These are phyloP conservation scores for Lepus oiostolus DNA, from an alignment of 2,797 vertebrate genomes.

Conservation along the genomic window DNA sequence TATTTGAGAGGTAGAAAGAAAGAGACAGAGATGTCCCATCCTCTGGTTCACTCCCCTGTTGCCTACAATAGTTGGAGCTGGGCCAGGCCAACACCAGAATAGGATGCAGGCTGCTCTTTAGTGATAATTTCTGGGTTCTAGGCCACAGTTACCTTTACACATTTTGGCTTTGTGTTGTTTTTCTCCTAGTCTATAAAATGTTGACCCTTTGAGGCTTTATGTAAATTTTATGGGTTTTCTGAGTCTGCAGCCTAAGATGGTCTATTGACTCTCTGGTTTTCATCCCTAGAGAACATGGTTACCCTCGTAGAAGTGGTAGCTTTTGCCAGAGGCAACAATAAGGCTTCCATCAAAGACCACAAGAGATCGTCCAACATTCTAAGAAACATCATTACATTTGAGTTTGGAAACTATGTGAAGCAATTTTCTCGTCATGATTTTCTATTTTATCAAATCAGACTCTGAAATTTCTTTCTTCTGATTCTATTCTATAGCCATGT, in stretches of 20 bases:
- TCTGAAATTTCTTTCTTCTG: conserved; percentile 6
- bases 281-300: neutral
- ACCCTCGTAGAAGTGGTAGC: neutral
- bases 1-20: too few relatives aligned
- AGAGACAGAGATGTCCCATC: too few relatives aligned
- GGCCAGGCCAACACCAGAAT: too few relatives aligned
- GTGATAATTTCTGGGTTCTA: conserved; percentile 50
- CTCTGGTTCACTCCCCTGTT: too few relatives aligned
- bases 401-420: conserved; percentile 19
- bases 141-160: conserved; percentile 2
- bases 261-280: neutral
- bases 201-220: neutral
- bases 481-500: conserved; percentile 39
- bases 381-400: conserved; percentile 28
- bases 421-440: conserved; percentile 20
- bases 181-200: conserved; percentile 42
- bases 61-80: too few relatives aligned
- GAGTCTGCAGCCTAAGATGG: neutral
- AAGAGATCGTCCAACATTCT: neutral
- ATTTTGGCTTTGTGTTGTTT: conserved; percentile 40
- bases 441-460: conserved; percentile 35
- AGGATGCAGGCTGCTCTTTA: neutral
- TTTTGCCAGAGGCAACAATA: neutral
- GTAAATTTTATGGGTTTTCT: conserved; percentile 56
- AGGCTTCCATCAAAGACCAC: neutral